A percentile compares a stretch with the other conserved stretches of the same genome.
Evolutionary conservation across 2,888 invertebrate species (phyloP).

Genomic region (Augiades crinisus): DNA sequence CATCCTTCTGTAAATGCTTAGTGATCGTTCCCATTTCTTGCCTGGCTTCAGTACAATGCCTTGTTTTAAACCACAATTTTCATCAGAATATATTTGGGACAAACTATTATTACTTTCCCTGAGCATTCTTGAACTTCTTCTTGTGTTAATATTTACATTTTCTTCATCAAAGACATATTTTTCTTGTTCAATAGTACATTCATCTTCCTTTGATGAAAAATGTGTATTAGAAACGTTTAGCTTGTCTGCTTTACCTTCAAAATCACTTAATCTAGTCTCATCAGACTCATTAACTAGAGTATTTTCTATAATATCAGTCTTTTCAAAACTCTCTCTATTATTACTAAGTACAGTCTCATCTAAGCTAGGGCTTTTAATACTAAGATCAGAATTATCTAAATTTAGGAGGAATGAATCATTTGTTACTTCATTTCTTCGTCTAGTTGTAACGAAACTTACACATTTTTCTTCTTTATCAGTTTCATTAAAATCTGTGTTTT

Average conservation of each 20-base stretch:
- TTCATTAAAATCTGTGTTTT: conserved; percentile 27
- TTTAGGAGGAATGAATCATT: conserved; percentile 52
- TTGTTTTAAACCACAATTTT: conserved; percentile 43
- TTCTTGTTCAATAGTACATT: neutral
- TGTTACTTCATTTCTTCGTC: conserved; percentile 53
- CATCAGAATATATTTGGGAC: conserved; percentile 21
- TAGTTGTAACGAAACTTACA: conserved; percentile 66
- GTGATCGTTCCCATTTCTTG: conserved; percentile 85
- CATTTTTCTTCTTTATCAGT: conserved; percentile 41
- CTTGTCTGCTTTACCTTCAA: neutral
- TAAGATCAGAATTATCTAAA: conserved; percentile 47
- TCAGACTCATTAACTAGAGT: conserved; percentile 9
- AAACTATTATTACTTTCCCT: conserved; percentile 34
- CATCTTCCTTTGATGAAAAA: neutral
- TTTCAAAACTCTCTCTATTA: conserved; percentile 26
- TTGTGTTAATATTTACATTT: conserved; percentile 33
- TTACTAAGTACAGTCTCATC: conserved; percentile 53
- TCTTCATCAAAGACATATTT: conserved; percentile 14
- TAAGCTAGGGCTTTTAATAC: conserved; percentile 46
- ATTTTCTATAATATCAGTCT: conserved; percentile 21
- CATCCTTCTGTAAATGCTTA: conserved; percentile 80
- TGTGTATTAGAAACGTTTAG: neutral
- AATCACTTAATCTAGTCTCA: conserved; percentile 11
- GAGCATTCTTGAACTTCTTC: conserved; percentile 37
- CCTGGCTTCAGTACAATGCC: conserved; percentile 82